Evolutionary conservation across 1,140 invertebrate genomes (phyloP), one percentile per base, ranked within the genome.

Genomic region (Centruroides sculpturatus): DNA sequence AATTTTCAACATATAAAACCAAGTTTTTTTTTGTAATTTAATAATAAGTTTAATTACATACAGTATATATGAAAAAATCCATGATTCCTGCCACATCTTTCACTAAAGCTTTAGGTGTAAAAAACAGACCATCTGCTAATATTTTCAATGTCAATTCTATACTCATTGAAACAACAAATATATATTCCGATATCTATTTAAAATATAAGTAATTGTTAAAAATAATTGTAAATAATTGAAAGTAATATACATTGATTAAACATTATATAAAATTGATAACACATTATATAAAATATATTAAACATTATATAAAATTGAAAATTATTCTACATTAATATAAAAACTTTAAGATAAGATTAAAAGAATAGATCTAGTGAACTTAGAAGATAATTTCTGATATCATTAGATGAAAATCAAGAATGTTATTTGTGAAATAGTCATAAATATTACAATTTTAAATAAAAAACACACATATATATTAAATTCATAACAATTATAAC

Each of bases 121-220:
- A 99, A 70, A 99, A 92, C 34, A 99, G 77, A 23, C 97, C 97
- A 78, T 99, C 92, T 0, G 97, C 95, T 47, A 98, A 75, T 41
- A 98, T 92, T 79, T 99, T 99, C 10, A 99, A 74, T 0, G 84
- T 83, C 68, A 99, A 77, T 75, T 99, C 97, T 5, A 99, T 78
- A 69, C 92, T 96, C 96, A 99, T 99, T 67, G 89, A 92, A 36
- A 97, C 85, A 2, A 99, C 95, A 76, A 99, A 99, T 9, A 88
- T 84, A 74, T 98, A 99, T 77, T 99, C 97, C 1, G 93, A 92
- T 57, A 99, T 86, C 85, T 97, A 83, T 57, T 34, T 93, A 75
- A 11, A 56, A 85, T 52, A 55, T 12, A 46, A 53, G 23, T 23
- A 23, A 50, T 5, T 59, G 11, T 34, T 23, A 55, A 70, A 49